Percentiles rank a stretch among this genome's conserved stretches.
Evolutionary conservation across 2,888 invertebrate genomes (phyloP).

Genomic region (Petrophora chlorosata): DNA sequence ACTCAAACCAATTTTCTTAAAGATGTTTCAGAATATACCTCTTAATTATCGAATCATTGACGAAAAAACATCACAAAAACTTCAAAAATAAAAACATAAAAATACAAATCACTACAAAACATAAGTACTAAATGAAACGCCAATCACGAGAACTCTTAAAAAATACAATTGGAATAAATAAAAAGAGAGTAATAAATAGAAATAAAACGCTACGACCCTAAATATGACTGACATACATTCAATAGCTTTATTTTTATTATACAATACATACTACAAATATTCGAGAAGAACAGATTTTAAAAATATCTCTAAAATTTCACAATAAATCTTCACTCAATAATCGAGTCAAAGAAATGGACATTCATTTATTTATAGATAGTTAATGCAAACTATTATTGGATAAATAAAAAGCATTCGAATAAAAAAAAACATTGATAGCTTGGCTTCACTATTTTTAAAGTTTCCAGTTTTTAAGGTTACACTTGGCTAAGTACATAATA

Average conservation of each 20-base stretch:
- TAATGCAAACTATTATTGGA: constrained; percentile 4
- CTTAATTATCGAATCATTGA: no score
- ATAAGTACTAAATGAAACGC: constrained; percentile 42
- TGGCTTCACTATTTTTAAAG: no score
- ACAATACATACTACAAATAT: constrained; percentile 32
- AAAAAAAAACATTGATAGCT: not conserved
- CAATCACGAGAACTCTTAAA: constrained; percentile 35
- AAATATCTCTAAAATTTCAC: constrained; percentile 33
- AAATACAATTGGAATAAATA: constrained; percentile 35
- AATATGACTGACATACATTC: constrained; percentile 38
- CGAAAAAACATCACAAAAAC: constrained; percentile 21
- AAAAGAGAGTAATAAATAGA: constrained; percentile 30
- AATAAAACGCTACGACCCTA: constrained; percentile 28
- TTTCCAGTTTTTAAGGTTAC: no score
- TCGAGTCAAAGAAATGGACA: constrained; percentile 31
- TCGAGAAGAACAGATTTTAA: constrained; percentile 35
- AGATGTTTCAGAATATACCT: no score
- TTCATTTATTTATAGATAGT: constrained; percentile 14
- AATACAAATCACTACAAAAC: constrained; percentile 25
- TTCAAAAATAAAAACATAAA: constrained; percentile 21
- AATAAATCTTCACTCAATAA: constrained; percentile 25
- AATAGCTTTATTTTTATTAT: constrained; percentile 33
- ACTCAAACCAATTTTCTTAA: no score
- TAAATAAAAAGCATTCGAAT: constrained; percentile 5
- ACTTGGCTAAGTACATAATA: no score